phyloP scores from a whole-genome alignment of 2,888 invertebrate species.

The Drosophila incognita region DNA sequence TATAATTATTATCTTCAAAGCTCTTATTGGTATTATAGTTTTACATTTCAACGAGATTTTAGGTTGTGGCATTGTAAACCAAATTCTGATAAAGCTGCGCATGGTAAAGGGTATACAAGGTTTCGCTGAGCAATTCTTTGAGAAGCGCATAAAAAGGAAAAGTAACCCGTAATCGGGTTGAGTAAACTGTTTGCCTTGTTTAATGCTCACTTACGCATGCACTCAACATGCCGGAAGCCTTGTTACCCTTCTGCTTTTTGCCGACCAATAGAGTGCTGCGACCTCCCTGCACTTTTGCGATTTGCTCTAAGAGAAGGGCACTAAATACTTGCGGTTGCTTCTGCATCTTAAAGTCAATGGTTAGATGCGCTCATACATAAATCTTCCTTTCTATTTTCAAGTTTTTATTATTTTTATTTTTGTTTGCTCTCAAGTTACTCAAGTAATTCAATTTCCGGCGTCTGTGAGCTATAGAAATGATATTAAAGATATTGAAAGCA shows the following conservation, averaged over 20 bases:
- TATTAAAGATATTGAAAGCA: slow-evolving; percentile 74
- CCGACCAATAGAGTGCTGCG: neutral
- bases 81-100: no score
- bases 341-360: slow-evolving; percentile 42
- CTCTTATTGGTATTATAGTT: neutral
- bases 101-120: slow-evolving; percentile 19
- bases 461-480: slow-evolving; percentile 48
- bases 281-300: slow-evolving; percentile 7
- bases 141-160: slow-evolving; percentile 27
- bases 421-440: slow-evolving; percentile 46
- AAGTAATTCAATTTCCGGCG: slow-evolving; percentile 73
- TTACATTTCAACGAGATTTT: neutral
- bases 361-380: slow-evolving; percentile 8
- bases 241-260: neutral
- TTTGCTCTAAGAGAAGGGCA: slow-evolving; percentile 15
- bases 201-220: slow-evolving; percentile 60
- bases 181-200: slow-evolving; percentile 51
- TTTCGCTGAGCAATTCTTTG: neutral
- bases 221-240: slow-evolving; percentile 14
- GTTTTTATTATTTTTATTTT: neutral
- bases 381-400: neutral
- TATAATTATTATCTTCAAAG: neutral
- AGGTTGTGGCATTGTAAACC: neutral
- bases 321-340: slow-evolving; percentile 51
- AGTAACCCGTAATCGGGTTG: slow-evolving; percentile 10